Conservation (phyloP, 2,113 vertebrate species). For the Lynx canadensis region DNA sequence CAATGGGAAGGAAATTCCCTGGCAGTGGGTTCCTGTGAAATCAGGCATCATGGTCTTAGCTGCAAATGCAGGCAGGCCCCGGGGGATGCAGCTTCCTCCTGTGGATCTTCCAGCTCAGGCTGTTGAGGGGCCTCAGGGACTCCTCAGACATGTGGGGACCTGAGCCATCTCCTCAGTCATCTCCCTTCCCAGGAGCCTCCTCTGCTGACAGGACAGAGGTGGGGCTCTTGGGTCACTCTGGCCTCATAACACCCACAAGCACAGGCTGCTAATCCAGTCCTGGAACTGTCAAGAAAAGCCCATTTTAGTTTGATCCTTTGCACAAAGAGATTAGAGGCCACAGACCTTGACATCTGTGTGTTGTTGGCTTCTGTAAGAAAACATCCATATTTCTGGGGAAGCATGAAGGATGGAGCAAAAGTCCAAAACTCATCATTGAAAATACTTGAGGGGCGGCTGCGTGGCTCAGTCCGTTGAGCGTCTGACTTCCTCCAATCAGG, state of each 20-base stretch:
- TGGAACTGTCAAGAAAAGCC: not conserved
- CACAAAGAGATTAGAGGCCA: constrained; percentile 16
- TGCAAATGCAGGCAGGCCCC: not conserved
- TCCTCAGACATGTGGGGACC: not conserved
- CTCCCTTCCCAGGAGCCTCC: not conserved
- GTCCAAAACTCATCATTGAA: constrained; percentile 14
- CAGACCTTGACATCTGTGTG: not conserved
- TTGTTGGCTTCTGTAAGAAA: constrained; percentile 14
- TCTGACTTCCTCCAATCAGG: too few relatives aligned
- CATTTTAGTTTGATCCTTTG: constrained; percentile 44
- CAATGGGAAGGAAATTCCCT: constrained; percentile 57
- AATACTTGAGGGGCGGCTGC: not conserved
- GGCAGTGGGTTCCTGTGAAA: not conserved
- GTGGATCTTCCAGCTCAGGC: not conserved
- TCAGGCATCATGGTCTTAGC: not conserved
- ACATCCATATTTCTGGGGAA: constrained; percentile 33
- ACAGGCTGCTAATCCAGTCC: not conserved
- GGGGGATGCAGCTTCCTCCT: not conserved
- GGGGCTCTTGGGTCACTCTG: not conserved
- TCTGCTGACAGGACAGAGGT: not conserved
- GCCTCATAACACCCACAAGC: not conserved
- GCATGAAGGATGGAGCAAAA: constrained; percentile 29
- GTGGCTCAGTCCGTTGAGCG: too few relatives aligned
- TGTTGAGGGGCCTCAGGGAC: not conserved
- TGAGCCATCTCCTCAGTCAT: not conserved